Percentiles rank a stretch among this genome's conserved stretches.
These are phyloP conservation scores for Tetramorium simillimum DNA, from an alignment of 1,140 invertebrate genomes.

Conservation along the genomic window DNA sequence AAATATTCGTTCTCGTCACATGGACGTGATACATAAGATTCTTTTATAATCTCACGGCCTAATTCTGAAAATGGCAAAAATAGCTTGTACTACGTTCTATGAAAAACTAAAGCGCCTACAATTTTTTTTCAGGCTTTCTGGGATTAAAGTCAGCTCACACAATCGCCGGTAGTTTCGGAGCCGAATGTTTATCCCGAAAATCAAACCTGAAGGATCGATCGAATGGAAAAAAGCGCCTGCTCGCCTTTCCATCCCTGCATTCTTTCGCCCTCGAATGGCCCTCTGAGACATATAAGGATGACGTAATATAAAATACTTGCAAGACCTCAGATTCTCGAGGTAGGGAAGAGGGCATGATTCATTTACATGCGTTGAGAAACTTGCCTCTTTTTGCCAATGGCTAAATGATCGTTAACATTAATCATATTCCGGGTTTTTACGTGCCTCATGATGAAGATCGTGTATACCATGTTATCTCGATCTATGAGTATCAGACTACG, in stretches of 20 bases:
- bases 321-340: neutral
- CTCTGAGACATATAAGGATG: neutral
- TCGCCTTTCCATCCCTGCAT: constrained; percentile 7
- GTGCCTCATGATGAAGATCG: neutral
- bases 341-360: neutral
- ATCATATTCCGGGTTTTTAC: neutral
- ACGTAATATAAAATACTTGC: constrained; percentile 13
- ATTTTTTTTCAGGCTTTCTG: constrained; percentile 25
- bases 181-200: constrained; percentile 42
- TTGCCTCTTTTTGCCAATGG: neutral
- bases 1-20: neutral
- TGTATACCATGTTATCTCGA: neutral
- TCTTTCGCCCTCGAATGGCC: constrained; percentile 16
- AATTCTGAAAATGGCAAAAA: neutral
- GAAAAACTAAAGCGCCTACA: constrained; percentile 12
- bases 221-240: constrained; percentile 38
- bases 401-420: neutral
- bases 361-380: neutral
- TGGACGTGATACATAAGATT: neutral
- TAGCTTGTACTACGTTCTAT: neutral
- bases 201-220: constrained; percentile 56
- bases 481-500: neutral
- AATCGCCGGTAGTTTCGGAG: constrained; percentile 6
- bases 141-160: constrained; percentile 39
- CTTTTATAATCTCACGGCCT: neutral